Evolutionary conservation across 2,797 vertebrate genomes (phyloP).

Genomic region (Limosa lapponica): DNA sequence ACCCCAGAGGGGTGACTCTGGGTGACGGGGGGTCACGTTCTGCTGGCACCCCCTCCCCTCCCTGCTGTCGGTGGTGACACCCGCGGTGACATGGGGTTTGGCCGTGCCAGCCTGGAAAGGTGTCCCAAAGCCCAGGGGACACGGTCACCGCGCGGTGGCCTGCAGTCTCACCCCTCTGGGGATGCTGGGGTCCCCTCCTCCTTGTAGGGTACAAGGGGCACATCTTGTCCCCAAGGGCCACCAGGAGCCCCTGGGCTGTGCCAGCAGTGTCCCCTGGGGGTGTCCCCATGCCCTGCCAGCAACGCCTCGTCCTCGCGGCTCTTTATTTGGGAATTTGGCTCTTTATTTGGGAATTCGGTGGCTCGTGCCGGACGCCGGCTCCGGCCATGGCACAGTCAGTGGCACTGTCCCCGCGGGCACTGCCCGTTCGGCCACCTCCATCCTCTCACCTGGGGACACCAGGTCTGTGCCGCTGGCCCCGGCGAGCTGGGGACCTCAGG

Average conservation of each 20-base stretch:
- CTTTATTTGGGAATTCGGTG: neutral
- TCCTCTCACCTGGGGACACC: rapidly evolving
- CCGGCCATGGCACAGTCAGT: neutral
- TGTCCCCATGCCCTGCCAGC: neutral
- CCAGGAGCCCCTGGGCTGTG: neutral
- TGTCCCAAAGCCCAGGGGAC: neutral
- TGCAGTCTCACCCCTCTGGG: neutral
- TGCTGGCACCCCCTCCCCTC: neutral
- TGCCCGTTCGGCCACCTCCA: neutral
- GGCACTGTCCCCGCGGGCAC: neutral
- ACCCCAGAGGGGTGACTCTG: neutral
- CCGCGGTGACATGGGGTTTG: neutral
- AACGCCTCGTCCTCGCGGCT: rapidly evolving
- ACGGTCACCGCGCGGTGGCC: rapidly evolving
- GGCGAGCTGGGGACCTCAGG: rapidly evolving
- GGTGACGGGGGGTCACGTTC: rapidly evolving
- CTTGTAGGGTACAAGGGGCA: neutral
- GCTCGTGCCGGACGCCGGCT: neutral
- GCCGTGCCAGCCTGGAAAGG: neutral
- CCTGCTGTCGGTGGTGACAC: neutral
- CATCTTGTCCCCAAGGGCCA: neutral
- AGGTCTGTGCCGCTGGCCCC: rapidly evolving
- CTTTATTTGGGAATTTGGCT: neutral
- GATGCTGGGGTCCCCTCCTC: rapidly evolving
- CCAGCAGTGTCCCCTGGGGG: neutral